These are phyloP conservation scores for Dermolepida albohirtum DNA, from an alignment of 2,888 invertebrate species.

Conservation along the genomic window DNA sequence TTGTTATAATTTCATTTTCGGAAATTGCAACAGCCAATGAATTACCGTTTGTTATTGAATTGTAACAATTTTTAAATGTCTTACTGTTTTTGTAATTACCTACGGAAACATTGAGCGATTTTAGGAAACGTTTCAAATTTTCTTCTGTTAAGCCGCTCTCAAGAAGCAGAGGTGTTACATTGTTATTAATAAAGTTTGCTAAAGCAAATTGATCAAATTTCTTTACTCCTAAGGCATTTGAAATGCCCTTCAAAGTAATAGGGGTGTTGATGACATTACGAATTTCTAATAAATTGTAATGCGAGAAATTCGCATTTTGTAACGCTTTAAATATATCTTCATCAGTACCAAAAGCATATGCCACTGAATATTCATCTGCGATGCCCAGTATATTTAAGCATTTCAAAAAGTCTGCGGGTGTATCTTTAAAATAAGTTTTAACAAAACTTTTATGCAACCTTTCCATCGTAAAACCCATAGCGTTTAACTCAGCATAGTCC, in stretches of 20 bases:
- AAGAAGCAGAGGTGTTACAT: constrained; percentile 9
- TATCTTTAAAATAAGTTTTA: constrained; percentile 39
- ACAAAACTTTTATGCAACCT: constrained; percentile 37
- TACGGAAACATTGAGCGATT: constrained; percentile 17
- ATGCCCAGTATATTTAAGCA: constrained; percentile 40
- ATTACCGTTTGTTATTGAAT: constrained; percentile 23
- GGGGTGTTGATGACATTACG: constrained; percentile 34
- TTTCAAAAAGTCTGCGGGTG: constrained; percentile 35
- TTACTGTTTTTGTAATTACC: constrained; percentile 36
- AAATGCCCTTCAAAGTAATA: constrained; percentile 32
- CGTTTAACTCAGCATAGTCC: constrained; percentile 25
- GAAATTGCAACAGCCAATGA: constrained; percentile 38
- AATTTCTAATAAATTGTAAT: constrained; percentile 33
- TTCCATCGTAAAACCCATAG: constrained; percentile 32
- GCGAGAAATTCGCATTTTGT: constrained; percentile 38
- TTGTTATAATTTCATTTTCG: constrained; percentile 39
- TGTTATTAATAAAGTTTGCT: constrained; percentile 27
- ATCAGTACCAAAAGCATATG: constrained; percentile 44
- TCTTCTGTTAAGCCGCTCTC: constrained; percentile 24
- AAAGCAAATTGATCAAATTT: constrained; percentile 30
- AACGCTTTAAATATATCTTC: constrained; percentile 40
- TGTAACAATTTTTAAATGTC: constrained; percentile 37
- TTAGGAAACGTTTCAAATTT: constrained; percentile 31
- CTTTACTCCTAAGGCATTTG: constrained; percentile 32
- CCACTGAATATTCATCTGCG: constrained; percentile 37